These are phyloP conservation scores for Nasua narica DNA, from an alignment of 2,797 vertebrate genomes.

Conservation along the genomic window DNA sequence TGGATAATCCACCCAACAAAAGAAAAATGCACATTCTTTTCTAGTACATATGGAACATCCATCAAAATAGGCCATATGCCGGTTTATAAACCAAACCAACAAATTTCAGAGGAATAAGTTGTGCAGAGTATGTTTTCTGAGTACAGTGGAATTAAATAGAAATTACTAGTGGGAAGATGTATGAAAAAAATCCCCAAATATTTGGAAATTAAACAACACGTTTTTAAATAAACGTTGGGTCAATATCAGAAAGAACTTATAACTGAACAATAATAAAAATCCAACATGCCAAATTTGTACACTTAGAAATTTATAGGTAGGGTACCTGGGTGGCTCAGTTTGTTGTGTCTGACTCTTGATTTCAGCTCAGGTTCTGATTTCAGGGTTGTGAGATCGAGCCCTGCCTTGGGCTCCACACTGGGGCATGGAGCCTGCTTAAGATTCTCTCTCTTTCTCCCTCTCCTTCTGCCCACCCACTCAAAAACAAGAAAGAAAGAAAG, in stretches of 20 bases:
- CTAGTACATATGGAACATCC: background rate
- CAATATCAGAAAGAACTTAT: constrained; percentile 2
- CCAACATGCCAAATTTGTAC: background rate
- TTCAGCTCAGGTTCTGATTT: background rate
- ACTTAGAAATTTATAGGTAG: background rate
- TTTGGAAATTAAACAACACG: background rate
- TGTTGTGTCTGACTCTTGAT: background rate
- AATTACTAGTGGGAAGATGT: background rate
- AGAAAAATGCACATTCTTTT: background rate
- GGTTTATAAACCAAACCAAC: background rate
- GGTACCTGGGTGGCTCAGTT: background rate
- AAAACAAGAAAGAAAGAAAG: background rate
- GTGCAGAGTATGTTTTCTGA: background rate
- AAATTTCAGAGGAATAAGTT: background rate
- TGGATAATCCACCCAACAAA: background rate
- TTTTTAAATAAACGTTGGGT: background rate
- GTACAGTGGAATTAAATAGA: background rate
- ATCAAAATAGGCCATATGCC: background rate
- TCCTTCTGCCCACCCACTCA: background rate
- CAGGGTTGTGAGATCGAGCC: background rate
- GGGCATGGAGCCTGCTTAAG: background rate
- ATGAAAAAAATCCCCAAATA: background rate
- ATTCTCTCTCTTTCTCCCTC: background rate
- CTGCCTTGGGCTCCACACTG: background rate
- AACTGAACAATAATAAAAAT: background rate